Evolutionary conservation across 2,797 vertebrate species (phyloP), one percentile per base, ranked within the genome.

Genomic region (Pempheris klunzingeri): DNA sequence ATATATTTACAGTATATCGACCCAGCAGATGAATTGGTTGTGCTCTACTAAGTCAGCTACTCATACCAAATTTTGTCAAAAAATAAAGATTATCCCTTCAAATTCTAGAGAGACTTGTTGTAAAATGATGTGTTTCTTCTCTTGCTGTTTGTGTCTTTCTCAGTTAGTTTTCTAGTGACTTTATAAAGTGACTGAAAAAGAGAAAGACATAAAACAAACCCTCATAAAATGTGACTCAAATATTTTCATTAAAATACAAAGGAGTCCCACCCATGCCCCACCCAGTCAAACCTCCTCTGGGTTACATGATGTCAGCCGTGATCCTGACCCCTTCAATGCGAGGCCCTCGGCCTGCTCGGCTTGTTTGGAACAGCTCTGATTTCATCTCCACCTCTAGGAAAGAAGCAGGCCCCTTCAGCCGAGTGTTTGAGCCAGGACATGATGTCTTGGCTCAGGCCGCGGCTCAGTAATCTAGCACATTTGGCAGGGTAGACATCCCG

Each of bases 251-350:
- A 15, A 26, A 64, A 73, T 60, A 55, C 52, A 63, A 65, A 50
- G 4, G 26, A 44, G 66, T 62, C 10, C 34, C 66, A 66, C 71
- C 78, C 55, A 7, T 43, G 69, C 17, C 55, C 59, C 74, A 63
- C 78, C 65, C 47, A 36, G 24, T 55, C 15, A 61, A 78, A 71
- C 15, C 63, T 67, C 57, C 18, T 15, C 44, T 74, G 63, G 30
- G 68, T 87, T 86, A 80, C 52, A 69, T 84, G 85, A 82, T n/a
- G n/a, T n/a, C 57, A 68, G 53, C 20, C 46, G 4, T n/a, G 55
- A 62, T 53, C 47, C 49, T 58, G 4, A 76, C 34, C 36, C 50
- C 39, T 59, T 82, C 53, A 36, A 6, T 39, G 28, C 4, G 1
- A 39, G 4, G 60, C 65, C 54, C 50, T 83, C 44, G 79, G 59